Evolutionary conservation across 1,140 invertebrate species (phyloP), one percentile per base, ranked within the genome.

Genomic region (Conus ventricosus): DNA sequence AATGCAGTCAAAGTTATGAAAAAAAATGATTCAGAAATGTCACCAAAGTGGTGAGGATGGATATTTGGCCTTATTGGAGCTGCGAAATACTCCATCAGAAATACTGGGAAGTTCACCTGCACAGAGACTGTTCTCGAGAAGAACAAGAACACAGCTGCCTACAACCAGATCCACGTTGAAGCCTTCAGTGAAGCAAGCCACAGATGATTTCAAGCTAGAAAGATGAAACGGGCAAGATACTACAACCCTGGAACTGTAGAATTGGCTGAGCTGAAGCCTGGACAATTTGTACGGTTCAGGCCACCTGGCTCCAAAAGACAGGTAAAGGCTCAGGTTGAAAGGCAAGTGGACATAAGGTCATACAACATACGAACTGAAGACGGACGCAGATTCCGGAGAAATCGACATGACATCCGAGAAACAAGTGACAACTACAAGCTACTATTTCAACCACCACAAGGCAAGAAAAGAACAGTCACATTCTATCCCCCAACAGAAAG

Each of bases 161-260:
- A n/a, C 23, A n/a, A 4, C 71, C 6, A 6, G 71, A 75, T 75
- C 17, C 71, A 20, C 7, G 71, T 75, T 75, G 71, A 75, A 75
- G 23, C n/a, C 80, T 25, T 57, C 75, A 67, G 55, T 80, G 90
- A 91, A 11, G 89, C 96, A 96, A n/a, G 94, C 95, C 27, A 93
- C 95, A 87, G 96, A 96, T 93, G 92, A 76, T 88, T 88, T 25
- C 86, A 89, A 53, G 93, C 93, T 17, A 90, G 91, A 23, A 93
- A 94, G 90, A 93, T 93, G 85, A 90, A 90, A 25, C 99, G 99
- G n/a, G n/a, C 71, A 75, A 20, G 3, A 20, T 75, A 75, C 71
- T 75, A 75, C n/a, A 75, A 75, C 71, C 71, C 4, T n/a, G 71
- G 71, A 8, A 4, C 71, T 75, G 39, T 39, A 25, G 71, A 75